Percentiles rank a stretch among this genome's conserved stretches.
Evolutionary conservation across 2,113 vertebrate species (phyloP).

Genomic region (Malurus alboscapulatus): DNA sequence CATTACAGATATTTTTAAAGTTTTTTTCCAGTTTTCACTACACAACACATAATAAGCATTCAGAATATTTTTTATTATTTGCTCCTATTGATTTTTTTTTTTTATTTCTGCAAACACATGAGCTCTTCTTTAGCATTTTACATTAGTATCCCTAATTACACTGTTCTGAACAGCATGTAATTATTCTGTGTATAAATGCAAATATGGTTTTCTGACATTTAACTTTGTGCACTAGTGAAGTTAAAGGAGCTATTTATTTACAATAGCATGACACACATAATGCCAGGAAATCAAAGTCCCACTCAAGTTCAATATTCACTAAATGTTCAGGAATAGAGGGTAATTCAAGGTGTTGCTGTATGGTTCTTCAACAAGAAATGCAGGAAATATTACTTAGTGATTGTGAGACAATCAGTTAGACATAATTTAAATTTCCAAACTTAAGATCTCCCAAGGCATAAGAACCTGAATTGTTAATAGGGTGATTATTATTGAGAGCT

Average conservation of each 20-base stretch:
- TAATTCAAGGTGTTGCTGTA: neutral
- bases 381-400: neutral
- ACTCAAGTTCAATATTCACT: constrained; percentile 40
- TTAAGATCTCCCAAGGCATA: neutral
- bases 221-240: neutral
- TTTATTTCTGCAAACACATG: neutral
- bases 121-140: constrained; percentile 24
- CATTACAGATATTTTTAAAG: neutral
- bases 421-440: neutral
- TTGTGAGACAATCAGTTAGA: neutral
- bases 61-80: neutral
- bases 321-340: neutral
- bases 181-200: constrained; percentile 36
- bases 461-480: neutral
- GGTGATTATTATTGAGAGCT: neutral
- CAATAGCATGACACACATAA: neutral
- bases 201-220: constrained; percentile 40
- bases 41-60: neutral
- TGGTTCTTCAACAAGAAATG: neutral
- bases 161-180: constrained; percentile 13
- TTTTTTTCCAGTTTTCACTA: neutral
- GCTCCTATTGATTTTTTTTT: neutral
- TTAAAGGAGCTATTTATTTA: constrained; percentile 34
- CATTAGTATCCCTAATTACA: constrained; percentile 13
- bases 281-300: neutral